Evolutionary conservation across 2,797 vertebrate species (phyloP).

Genomic region (Halcyon smyrnensis): DNA sequence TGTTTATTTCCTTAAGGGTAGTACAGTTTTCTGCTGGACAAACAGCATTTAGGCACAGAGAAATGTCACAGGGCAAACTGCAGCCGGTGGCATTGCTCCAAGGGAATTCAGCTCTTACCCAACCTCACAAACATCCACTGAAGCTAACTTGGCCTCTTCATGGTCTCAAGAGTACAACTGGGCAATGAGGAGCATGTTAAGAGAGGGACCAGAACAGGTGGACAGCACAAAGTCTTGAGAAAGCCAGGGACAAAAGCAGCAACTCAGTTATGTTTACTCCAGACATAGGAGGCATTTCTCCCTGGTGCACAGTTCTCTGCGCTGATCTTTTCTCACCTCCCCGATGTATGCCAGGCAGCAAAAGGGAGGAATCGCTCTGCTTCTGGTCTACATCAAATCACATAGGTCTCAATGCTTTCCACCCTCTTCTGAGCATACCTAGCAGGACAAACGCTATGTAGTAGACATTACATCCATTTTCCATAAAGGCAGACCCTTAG

Average conservation of each 20-base stretch:
- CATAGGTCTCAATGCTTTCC: not conserved
- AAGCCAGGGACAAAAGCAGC: not conserved
- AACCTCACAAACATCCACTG: not conserved
- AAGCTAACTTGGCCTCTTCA: not conserved
- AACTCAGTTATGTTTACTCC: not conserved
- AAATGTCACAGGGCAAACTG: not conserved
- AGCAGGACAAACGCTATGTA: not conserved
- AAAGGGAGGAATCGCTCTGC: not conserved
- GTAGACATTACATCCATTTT: not conserved
- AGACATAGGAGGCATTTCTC: not conserved
- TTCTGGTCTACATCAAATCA: not conserved
- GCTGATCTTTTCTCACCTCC: not conserved
- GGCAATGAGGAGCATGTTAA: not conserved
- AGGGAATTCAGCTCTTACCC: not conserved
- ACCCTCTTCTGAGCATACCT: not conserved
- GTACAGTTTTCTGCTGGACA: not conserved
- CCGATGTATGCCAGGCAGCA: not conserved
- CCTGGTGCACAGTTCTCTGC: not conserved
- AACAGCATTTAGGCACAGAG: not conserved
- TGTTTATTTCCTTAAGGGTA: not conserved
- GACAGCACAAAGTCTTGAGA: not conserved
- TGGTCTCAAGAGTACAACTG: not conserved
- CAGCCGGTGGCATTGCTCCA: accelerated
- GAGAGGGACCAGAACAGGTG: not conserved
- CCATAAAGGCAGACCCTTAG: not conserved